Percentiles rank a stretch among this genome's conserved stretches.
These are phyloP conservation scores for Himalopsyche japonica DNA, from an alignment of 2,888 invertebrate genomes.

Conservation along the genomic window DNA sequence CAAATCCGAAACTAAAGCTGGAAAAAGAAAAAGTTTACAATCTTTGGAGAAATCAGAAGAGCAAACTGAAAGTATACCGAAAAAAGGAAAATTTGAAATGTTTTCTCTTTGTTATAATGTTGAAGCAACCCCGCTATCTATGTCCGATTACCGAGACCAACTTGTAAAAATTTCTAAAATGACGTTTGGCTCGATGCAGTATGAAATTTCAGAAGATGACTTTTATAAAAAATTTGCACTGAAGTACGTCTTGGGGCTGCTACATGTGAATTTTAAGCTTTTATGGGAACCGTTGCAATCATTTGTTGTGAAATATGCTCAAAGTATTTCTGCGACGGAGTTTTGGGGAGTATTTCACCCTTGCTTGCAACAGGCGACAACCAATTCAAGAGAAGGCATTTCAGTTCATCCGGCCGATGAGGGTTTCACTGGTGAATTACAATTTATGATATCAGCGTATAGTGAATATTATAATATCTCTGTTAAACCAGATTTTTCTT, in stretches of 20 bases:
- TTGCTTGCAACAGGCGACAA: constrained; percentile 60
- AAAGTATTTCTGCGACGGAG: constrained; percentile 59
- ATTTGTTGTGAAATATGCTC: constrained; percentile 75
- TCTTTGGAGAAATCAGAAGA: not conserved
- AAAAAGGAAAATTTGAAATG: constrained; percentile 58
- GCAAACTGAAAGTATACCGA: constrained; percentile 10
- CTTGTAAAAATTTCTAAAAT: constrained; percentile 75
- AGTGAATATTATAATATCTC: constrained; percentile 52
- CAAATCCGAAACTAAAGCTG: constrained; percentile 44
- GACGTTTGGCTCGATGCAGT: constrained; percentile 64
- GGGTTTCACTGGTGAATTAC: constrained; percentile 49
- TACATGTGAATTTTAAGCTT: constrained; percentile 85
- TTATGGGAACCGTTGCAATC: constrained; percentile 84
- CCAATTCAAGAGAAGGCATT: constrained; percentile 52
- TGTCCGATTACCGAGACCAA: constrained; percentile 81
- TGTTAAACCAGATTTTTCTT: constrained; percentile 70
- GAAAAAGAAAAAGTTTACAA: constrained; percentile 41
- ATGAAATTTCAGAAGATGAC: constrained; percentile 60
- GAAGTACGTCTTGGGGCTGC: constrained; percentile 77
- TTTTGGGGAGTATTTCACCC: constrained; percentile 75
- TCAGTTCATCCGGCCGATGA: constrained; percentile 49
- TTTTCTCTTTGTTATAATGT: constrained; percentile 71
- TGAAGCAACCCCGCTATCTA: constrained; percentile 70
- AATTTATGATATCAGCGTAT: constrained; percentile 50
- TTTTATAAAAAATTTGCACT: constrained; percentile 69